These are phyloP conservation scores for Cantharis flavilabris DNA, from an alignment of 2,888 invertebrate species.

Conservation along the genomic window DNA sequence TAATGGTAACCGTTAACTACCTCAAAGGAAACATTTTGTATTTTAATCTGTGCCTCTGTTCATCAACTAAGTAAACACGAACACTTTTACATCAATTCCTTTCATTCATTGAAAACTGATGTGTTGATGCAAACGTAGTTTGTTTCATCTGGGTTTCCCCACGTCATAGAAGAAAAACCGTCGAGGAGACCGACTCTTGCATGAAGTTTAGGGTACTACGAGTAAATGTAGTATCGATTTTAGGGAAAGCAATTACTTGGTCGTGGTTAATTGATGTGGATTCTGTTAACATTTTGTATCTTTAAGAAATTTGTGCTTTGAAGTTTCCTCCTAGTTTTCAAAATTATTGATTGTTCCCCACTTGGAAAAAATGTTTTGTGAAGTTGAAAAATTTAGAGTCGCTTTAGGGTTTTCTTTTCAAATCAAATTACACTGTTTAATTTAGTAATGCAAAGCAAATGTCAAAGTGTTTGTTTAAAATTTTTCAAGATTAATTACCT, in stretches of 20 bases:
- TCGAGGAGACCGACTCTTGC: neutral
- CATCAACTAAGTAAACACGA: constrained; percentile 43
- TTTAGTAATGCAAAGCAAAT: neutral
- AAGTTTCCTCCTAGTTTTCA: constrained; percentile 6
- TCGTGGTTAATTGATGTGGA: constrained; percentile 37
- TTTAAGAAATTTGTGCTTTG: constrained; percentile 20
- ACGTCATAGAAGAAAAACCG: neutral
- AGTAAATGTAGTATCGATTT: constrained; percentile 29
- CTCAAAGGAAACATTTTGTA: constrained; percentile 37
- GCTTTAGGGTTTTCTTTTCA: neutral
- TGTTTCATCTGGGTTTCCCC: constrained; percentile 14
- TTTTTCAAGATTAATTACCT: neutral
- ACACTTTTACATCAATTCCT: constrained; percentile 36
- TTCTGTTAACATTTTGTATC: constrained; percentile 25
- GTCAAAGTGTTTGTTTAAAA: neutral
- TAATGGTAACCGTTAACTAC: constrained; percentile 32
- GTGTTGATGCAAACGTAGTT: constrained; percentile 24
- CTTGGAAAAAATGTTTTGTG: neutral
- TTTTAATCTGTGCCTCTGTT: constrained; percentile 40
- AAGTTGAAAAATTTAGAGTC: neutral
- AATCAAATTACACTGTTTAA: neutral
- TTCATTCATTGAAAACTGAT: constrained; percentile 30
- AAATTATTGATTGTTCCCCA: neutral
- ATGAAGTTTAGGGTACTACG: constrained; percentile 14
- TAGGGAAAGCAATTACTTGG: constrained; percentile 35